Conservation (phyloP, 2,888 invertebrate genomes). For the Torymus tubicola region DNA sequence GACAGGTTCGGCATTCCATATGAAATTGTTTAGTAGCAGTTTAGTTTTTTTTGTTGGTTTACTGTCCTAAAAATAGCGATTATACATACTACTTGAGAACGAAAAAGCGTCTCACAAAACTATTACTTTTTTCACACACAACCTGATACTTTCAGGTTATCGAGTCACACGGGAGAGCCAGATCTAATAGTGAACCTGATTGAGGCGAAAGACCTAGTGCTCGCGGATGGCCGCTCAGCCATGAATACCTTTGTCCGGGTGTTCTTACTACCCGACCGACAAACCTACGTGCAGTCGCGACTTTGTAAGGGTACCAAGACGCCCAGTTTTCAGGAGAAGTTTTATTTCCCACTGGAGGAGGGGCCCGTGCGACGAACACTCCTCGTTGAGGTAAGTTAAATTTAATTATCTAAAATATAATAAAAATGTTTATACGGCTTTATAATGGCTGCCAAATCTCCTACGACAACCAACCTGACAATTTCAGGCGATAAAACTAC, state of each 20-base stretch:
- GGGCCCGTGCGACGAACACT: slow-evolving; percentile 69
- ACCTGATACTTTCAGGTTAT: slow-evolving; percentile 67
- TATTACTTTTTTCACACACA: too few relatives aligned
- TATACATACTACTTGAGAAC: too few relatives aligned
- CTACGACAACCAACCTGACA: too few relatives aligned
- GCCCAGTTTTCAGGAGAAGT: slow-evolving; percentile 88
- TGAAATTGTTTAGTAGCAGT: neutral
- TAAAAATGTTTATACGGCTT: too few relatives aligned
- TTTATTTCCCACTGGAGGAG: slow-evolving; percentile 79
- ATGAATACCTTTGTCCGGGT: slow-evolving; percentile 87
- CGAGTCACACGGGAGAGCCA: slow-evolving; percentile 78
- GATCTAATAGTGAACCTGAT: slow-evolving; percentile 84
- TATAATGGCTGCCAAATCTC: too few relatives aligned
- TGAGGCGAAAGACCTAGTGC: slow-evolving; percentile 85
- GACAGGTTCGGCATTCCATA: slow-evolving; percentile 80
- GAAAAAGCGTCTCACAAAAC: too few relatives aligned
- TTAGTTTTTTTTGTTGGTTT: too few relatives aligned
- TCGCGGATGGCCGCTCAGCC: slow-evolving; percentile 80
- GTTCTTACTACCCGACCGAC: slow-evolving; percentile 84
- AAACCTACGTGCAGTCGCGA: slow-evolving; percentile 83
- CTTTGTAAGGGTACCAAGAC: slow-evolving; percentile 83
- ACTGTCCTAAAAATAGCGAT: too few relatives aligned
- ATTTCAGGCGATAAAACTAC: too few relatives aligned
- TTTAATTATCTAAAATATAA: too few relatives aligned
- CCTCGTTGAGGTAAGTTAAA: slow-evolving; percentile 68